Base-by-base conservation (phyloP, 2,797 vertebrate species). In the Arrhamphus sclerolepis region DNA sequence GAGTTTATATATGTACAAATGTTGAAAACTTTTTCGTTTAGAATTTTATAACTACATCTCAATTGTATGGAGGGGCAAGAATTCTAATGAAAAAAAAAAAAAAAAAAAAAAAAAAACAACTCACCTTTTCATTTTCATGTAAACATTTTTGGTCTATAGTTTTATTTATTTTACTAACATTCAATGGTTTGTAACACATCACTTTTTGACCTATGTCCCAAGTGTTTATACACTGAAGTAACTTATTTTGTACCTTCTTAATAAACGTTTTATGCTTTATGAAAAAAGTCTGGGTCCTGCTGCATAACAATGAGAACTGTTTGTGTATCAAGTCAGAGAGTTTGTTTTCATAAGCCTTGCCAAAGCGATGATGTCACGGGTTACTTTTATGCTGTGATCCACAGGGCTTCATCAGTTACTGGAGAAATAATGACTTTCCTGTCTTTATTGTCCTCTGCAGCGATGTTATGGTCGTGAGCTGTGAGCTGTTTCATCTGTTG, bases 361-460 rank as follows among this genome's bases (percentile, higher is more conserved):
- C 77, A 80, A 72, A 66, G 54, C 18, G 16, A 58, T 82, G 71
- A 86, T 62, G 70, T 86, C 84, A 85, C 54, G 1, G 8, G 34
- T 57, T 59, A 34, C 53, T 61, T 66, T 70, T 75, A 54, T 38
- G 5, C 67, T 69, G 58, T 46, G 53, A 52, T 66, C 63, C 62
- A 31, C 53, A 34, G 64, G 61, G 68, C 39, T 53, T 2, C 31
- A 64, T 46, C 48, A 31, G 57, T 74, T 72, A 34, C 53, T 29
- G 0, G 11, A 78, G 53, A 68, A 75, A 65, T 75, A 43, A 14
- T 26, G 51, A 63, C 75, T 75, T 64, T 67, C 61, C 54, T 57
- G 71, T 66, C 52, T 77, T 81, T 77, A 82, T 73, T 76, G 72
- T 78, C 61, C 75, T 65, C 55, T 21, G 74, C 44, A 68, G 82